A percentile compares a stretch with the other conserved stretches of the same genome.
Conservation (phyloP, 2,113 vertebrate genomes). For the Hippoglossus stenolepis region DNA sequence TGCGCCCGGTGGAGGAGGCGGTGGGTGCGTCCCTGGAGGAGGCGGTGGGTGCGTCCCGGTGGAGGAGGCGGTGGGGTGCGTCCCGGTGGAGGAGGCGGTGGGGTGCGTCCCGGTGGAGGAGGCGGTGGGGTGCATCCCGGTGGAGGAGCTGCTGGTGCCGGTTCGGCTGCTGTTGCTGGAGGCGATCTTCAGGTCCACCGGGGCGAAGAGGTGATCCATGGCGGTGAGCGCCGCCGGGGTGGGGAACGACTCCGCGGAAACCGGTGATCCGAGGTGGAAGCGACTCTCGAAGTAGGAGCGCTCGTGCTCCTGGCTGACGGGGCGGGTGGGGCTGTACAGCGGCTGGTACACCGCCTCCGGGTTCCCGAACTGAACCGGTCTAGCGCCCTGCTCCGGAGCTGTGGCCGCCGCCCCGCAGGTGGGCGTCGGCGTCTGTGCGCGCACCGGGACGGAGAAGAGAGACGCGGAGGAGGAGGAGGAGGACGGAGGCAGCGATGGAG, state of each 20-base stretch:
- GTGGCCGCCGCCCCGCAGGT: slow-evolving; percentile 61
- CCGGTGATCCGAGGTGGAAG: slow-evolving; percentile 88
- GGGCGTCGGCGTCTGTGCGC: slow-evolving; percentile 65
- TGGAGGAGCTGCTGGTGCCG: slow-evolving; percentile 47
- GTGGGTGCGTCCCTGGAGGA: slow-evolving; percentile 13
- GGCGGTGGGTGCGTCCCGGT: neutral
- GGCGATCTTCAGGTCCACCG: slow-evolving; percentile 82
- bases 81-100: slow-evolving; percentile 9
- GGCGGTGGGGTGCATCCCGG: slow-evolving; percentile 15
- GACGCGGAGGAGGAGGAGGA: slow-evolving; percentile 30
- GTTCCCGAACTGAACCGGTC: slow-evolving; percentile 85
- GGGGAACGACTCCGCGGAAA: slow-evolving; percentile 90
- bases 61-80: slow-evolving; percentile 16
- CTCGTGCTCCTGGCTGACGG: slow-evolving; percentile 87
- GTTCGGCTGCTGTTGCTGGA: slow-evolving; percentile 76
- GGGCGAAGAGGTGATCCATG: slow-evolving; percentile 77
- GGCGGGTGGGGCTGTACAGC: slow-evolving; percentile 90
- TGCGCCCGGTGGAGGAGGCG: slow-evolving; percentile 2
- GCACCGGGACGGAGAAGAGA: slow-evolving; percentile 32
- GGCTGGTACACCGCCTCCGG: slow-evolving; percentile 84
- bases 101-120: slow-evolving; percentile 18
- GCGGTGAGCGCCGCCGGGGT: slow-evolving; percentile 79
- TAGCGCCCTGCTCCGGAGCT: slow-evolving; percentile 54
- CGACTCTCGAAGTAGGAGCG: slow-evolving; percentile 83
- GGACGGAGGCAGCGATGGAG: neutral